Conservation (phyloP, 2,113 vertebrate genomes). For the Ailurus styani region DNA sequence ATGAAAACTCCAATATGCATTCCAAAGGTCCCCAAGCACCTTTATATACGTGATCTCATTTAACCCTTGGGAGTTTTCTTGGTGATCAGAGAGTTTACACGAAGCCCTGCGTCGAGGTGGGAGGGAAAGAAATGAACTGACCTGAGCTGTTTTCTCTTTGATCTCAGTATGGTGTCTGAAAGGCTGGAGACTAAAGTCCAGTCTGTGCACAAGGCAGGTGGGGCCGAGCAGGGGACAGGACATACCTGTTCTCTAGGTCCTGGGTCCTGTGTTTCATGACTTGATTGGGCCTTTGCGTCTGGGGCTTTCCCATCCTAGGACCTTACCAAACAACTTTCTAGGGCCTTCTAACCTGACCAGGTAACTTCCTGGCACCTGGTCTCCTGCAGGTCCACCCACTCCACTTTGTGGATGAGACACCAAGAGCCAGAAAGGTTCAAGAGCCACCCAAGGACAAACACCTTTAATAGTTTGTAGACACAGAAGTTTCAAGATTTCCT, state of each 20-base stretch:
- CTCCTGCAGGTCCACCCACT: background rate
- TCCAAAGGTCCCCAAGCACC: background rate
- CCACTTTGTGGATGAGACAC: background rate
- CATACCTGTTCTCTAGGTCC: conserved; percentile 43
- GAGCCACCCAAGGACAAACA: background rate
- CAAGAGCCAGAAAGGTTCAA: background rate
- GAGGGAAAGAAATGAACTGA: background rate
- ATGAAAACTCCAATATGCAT: background rate
- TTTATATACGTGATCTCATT: background rate
- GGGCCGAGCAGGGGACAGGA: background rate
- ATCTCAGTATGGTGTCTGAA: background rate
- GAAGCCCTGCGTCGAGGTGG: background rate
- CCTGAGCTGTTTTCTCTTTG: background rate
- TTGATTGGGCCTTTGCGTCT: background rate
- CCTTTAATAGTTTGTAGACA: background rate
- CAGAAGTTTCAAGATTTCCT: background rate
- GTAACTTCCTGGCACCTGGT: background rate
- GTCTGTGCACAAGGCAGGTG: conserved; percentile 16
- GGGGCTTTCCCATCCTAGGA: background rate
- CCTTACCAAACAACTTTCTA: background rate
- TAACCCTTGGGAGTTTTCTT: background rate
- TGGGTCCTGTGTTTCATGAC: background rate
- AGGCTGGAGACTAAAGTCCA: conserved; percentile 53
- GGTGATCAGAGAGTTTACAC: background rate
- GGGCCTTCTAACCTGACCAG: background rate